Percentiles rank a stretch among this genome's conserved stretches.
These are phyloP conservation scores for Columbina picui DNA, from an alignment of 2,113 vertebrate genomes.

Conservation along the genomic window DNA sequence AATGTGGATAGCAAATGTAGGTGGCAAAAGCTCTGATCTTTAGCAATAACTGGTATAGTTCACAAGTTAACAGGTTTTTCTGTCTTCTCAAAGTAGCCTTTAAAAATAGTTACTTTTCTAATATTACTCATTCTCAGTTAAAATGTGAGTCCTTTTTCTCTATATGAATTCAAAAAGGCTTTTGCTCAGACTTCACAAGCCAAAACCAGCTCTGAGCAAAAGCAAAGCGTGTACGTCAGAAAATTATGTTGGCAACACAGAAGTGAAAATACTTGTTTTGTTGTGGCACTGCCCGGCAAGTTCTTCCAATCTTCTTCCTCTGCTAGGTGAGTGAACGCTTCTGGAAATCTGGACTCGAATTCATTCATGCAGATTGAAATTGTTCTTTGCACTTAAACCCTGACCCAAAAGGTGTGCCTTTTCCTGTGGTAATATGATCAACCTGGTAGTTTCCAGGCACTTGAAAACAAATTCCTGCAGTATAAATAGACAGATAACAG, in stretches of 20 bases:
- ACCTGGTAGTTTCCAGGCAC: not conserved
- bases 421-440: not conserved
- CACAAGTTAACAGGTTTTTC: not conserved
- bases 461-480: constrained; percentile 2
- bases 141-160: not conserved
- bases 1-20: not conserved
- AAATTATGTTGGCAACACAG: not conserved
- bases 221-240: not conserved
- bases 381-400: constrained; percentile 64
- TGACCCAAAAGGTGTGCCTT: constrained; percentile 42
- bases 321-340: not conserved
- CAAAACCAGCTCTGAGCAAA: not conserved
- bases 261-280: not conserved
- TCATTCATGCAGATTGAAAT: not conserved
- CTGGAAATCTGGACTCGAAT: not conserved
- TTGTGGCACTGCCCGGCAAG: not conserved
- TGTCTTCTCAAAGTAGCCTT: not conserved
- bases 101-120: not conserved
- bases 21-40: not conserved
- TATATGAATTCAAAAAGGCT: not conserved
- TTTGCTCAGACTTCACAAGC: not conserved
- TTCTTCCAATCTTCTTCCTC: not conserved
- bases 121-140: not conserved
- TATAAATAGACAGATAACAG: constrained; percentile 39
- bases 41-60: not conserved